Percentiles rank a stretch among this genome's conserved stretches.
These are phyloP conservation scores for Rhynchopsitta pachyrhyncha DNA, from an alignment of 2,113 vertebrate genomes.

Conservation along the genomic window DNA sequence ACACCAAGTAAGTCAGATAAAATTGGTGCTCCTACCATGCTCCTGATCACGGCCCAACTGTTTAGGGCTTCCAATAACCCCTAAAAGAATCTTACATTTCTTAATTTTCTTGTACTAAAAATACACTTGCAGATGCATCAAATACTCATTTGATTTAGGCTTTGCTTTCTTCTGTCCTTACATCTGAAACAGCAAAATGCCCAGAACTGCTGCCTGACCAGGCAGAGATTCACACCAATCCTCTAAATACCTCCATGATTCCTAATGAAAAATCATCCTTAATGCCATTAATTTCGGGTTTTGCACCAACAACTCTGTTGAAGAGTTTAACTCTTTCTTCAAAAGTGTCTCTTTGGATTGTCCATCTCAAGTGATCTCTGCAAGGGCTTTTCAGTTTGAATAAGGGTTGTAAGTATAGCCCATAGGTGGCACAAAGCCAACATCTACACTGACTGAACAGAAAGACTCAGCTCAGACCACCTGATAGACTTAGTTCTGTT, in stretches of 20 bases:
- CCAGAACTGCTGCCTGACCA: neutral
- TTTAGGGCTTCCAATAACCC: neutral
- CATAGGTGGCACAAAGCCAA: rapidly evolving
- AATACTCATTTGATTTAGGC: neutral
- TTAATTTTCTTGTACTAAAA: neutral
- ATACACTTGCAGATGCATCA: neutral
- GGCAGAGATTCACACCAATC: neutral
- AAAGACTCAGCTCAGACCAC: neutral
- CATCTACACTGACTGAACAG: rapidly evolving
- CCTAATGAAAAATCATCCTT: neutral
- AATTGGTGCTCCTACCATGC: neutral
- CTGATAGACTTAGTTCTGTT: rapidly evolving
- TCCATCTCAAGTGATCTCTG: neutral
- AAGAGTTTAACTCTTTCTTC: neutral
- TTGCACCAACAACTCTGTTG: neutral
- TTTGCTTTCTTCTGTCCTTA: neutral
- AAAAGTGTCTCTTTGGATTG: neutral
- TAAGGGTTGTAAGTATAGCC: neutral
- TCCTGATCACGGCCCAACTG: neutral
- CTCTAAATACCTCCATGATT: neutral
- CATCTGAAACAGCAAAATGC: neutral
- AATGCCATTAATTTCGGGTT: rapidly evolving
- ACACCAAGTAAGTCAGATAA: neutral
- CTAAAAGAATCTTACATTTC: neutral
- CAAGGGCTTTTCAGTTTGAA: neutral